A percentile compares a stretch with the other conserved stretches of the same genome.
Evolutionary conservation across 2,113 vertebrate species (phyloP).

Genomic region (Thermophis baileyi): DNA sequence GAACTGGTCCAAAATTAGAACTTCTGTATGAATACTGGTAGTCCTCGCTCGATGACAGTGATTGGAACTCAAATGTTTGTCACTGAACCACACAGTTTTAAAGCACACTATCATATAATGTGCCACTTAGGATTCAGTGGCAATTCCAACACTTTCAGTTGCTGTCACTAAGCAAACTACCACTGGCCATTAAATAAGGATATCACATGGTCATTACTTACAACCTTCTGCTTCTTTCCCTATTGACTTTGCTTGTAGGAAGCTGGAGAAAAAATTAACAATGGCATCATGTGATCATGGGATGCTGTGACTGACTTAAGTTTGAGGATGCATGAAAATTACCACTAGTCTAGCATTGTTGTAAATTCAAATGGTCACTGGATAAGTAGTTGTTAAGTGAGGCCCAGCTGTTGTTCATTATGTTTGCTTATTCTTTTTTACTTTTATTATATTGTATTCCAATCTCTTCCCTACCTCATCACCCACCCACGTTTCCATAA

Average conservation of each 20-base stretch:
- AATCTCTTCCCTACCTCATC: neutral
- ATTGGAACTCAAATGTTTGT: neutral
- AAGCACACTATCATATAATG: neutral
- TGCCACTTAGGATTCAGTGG: neutral
- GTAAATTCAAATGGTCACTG: neutral
- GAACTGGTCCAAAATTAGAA: neutral
- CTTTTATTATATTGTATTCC: neutral
- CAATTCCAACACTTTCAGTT: neutral
- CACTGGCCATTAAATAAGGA: too few species aligned
- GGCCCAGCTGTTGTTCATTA: neutral
- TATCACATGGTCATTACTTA: neutral
- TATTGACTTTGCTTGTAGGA: neutral
- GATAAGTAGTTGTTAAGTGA: neutral
- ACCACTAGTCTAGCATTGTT: neutral
- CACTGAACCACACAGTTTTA: neutral
- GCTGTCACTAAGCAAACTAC: neutral
- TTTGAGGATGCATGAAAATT: neutral
- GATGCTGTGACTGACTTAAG: neutral
- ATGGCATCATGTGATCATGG: neutral
- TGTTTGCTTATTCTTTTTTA: neutral
- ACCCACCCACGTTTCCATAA: accelerated
- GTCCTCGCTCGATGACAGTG: neutral
- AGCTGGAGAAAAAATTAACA: neutral
- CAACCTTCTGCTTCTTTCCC: neutral
- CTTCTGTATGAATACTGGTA: neutral